These are phyloP conservation scores for Chrysopa pallens DNA, from an alignment of 1,140 invertebrate genomes.

Conservation along the genomic window DNA sequence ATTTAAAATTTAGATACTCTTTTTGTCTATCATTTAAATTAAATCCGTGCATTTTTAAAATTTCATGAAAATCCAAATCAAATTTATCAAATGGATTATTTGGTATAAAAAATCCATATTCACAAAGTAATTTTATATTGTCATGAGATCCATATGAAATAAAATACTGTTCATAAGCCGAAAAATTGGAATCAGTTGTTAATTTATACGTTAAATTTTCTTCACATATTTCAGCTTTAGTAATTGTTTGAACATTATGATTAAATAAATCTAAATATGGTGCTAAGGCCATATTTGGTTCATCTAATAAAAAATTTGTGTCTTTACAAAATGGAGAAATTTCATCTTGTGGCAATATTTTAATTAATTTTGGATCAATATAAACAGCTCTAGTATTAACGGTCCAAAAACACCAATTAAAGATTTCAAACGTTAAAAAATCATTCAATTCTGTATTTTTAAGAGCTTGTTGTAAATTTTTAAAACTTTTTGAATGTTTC, in stretches of 20 bases:
- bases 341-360: slow-evolving; percentile 7
- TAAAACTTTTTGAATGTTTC: slow-evolving; percentile 12
- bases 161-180: slow-evolving; percentile 42
- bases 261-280: slow-evolving; percentile 68
- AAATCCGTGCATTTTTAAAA: slow-evolving; percentile 20
- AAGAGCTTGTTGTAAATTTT: slow-evolving; percentile 17
- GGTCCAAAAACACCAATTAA: slow-evolving; percentile 45
- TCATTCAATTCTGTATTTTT: slow-evolving; percentile 16
- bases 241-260: slow-evolving; percentile 36
- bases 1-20: too few relatives aligned
- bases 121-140: slow-evolving; percentile 44
- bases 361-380: slow-evolving; percentile 17
- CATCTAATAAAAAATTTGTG: slow-evolving; percentile 17
- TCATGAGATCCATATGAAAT: slow-evolving; percentile 57
- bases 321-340: too few relatives aligned
- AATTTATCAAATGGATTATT: slow-evolving; percentile 41
- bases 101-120: slow-evolving; percentile 57
- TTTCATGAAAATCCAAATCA: slow-evolving; percentile 25
- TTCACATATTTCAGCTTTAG: slow-evolving; percentile 25
- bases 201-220: slow-evolving; percentile 32
- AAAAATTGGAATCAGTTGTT: slow-evolving; percentile 23
- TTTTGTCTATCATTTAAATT: slow-evolving; percentile 15
- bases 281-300: slow-evolving; percentile 45
- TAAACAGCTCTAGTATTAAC: slow-evolving; percentile 62
- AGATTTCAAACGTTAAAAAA: slow-evolving; percentile 22